Conservation (phyloP, 2,113 vertebrate genomes). For the Corythornis madagascariensis region DNA sequence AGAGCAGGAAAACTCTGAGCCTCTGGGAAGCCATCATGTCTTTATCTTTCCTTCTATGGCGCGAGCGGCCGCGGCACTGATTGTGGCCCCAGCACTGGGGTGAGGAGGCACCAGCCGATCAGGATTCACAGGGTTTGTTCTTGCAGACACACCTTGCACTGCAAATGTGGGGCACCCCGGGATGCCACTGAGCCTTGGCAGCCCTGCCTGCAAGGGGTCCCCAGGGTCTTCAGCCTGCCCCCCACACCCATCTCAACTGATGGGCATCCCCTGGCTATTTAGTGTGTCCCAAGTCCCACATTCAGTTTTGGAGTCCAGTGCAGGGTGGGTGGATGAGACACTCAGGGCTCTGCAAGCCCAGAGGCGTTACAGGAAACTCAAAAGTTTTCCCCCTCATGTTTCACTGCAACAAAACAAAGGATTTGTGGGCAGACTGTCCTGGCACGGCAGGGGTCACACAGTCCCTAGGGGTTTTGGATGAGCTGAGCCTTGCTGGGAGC, state of each 20-base stretch:
- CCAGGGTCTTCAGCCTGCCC: background rate
- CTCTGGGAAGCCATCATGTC: background rate
- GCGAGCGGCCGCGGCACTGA: background rate
- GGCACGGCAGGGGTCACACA: fast-evolving
- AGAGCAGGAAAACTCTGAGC: background rate
- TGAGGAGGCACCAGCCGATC: background rate
- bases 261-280: background rate
- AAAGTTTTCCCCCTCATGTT: background rate
- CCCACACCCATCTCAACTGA: background rate
- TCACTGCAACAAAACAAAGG: background rate
- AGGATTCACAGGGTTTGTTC: background rate
- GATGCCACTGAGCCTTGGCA: background rate
- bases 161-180: fast-evolving
- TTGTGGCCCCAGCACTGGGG: background rate
- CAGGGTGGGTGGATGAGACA: background rate
- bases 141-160: background rate
- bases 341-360: fast-evolving
- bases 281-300: fast-evolving
- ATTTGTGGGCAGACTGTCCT: fast-evolving
- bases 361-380: background rate
- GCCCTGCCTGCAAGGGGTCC: background rate
- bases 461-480: background rate
- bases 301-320: background rate
- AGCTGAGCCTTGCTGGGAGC: background rate
- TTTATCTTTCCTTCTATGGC: constrained; percentile 64